Percentiles rank a stretch among this genome's conserved stretches.
phyloP scores from a whole-genome alignment of 2,888 invertebrate species.

The Ennomos erosarius region DNA sequence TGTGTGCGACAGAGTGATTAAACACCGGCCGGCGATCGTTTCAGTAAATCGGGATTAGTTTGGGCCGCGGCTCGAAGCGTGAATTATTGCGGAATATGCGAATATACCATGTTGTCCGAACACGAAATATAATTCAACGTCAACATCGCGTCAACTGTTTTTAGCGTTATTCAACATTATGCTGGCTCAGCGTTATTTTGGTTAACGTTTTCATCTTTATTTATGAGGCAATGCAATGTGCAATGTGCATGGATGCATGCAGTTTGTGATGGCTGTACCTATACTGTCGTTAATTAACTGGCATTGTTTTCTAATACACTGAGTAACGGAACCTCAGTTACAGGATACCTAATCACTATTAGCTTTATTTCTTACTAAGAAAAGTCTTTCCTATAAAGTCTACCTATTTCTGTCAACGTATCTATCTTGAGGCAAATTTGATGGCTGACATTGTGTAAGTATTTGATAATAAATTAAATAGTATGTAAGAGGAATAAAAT shows the following conservation, averaged over 20 bases:
- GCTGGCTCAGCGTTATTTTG: conserved; percentile 28
- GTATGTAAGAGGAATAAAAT: too few relatives aligned
- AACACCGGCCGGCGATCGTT: conserved; percentile 76
- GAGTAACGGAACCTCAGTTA: too few relatives aligned
- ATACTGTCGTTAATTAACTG: neutral
- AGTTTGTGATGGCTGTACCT: neutral
- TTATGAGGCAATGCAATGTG: conserved; percentile 35
- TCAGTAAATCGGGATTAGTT: conserved; percentile 78
- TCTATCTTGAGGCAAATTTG: too few relatives aligned
- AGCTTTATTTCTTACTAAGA: too few relatives aligned
- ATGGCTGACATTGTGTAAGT: too few relatives aligned
- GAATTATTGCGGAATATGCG: conserved; percentile 61
- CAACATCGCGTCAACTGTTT: conserved; percentile 35
- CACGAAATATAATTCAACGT: conserved; percentile 53
- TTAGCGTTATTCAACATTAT: conserved; percentile 32
- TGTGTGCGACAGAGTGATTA: conserved; percentile 82
- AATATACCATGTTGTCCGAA: conserved; percentile 55
- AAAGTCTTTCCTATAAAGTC: too few relatives aligned
- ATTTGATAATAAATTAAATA: too few relatives aligned
- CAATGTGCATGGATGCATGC: conserved; percentile 2
- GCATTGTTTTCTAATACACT: too few relatives aligned
- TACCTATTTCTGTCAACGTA: too few relatives aligned
- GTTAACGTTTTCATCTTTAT: conserved; percentile 37
- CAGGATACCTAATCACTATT: too few relatives aligned
- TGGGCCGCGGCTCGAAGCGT: conserved; percentile 66